A percentile compares a stretch with the other conserved stretches of the same genome.
Evolutionary conservation across 2,113 vertebrate genomes (phyloP).

Genomic region (Tetrao urogallus): DNA sequence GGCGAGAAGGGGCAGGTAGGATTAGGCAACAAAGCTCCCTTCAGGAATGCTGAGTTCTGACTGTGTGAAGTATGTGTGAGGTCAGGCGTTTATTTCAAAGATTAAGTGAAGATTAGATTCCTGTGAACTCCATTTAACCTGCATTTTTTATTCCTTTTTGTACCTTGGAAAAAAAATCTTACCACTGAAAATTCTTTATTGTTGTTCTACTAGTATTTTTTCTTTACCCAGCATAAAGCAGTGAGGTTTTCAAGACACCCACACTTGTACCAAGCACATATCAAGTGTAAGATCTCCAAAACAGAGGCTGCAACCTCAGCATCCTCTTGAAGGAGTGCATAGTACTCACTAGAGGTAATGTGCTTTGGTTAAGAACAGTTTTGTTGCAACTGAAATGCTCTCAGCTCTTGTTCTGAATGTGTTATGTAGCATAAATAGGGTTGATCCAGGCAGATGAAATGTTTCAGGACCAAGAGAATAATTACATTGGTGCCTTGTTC

Average conservation of each 20-base stretch:
- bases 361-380: neutral
- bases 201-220: neutral
- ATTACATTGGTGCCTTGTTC: neutral
- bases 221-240: neutral
- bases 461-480: neutral
- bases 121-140: constrained; percentile 61
- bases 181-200: neutral
- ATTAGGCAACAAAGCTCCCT: constrained; percentile 59
- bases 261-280: neutral
- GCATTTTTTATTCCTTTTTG: constrained; percentile 12
- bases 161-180: neutral
- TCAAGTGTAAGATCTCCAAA: neutral
- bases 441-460: accelerated
- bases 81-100: constrained; percentile 59
- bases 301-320: neutral
- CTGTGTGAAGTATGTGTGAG: constrained; percentile 47
- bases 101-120: constrained; percentile 62
- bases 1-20: neutral
- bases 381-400: neutral
- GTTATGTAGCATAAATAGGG: neutral
- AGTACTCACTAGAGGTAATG: neutral
- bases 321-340: neutral
- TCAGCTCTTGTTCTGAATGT: neutral
- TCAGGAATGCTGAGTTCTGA: constrained; percentile 61
- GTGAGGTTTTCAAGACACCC: neutral